Base-by-base conservation (phyloP, 2,113 vertebrate genomes). In the Pagrus major region DNA sequence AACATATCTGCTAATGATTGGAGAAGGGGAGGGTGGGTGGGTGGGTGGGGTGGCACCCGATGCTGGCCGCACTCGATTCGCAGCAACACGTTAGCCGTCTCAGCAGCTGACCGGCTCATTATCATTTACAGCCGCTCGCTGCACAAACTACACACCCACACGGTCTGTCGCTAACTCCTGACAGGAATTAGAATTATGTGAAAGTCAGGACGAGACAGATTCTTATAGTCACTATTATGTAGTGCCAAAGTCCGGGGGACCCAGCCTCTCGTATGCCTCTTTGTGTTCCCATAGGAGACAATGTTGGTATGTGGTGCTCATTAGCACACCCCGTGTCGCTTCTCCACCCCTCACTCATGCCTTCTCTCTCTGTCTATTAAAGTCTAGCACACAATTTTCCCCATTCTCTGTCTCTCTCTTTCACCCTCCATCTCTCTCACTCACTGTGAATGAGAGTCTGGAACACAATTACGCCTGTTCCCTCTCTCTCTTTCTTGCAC, bases 381-480 rank as follows among this genome's bases (percentile, higher is more conserved):
- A 89, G 81, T 76, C 90, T 49, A 77, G 83, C 72, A 88, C 83
- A 86, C 90, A 90, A 92, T 91, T 89, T 89, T 91, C 70, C 67
- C 71, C 73, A 85, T 86, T 87, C 81, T 82, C 54, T 58, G 58
- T 84, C 70, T 60, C 73, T 85, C 88, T 78, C 83, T 78, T 81
- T 86, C 87, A 76, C 83, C 74, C 78, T 84, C 90, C 70, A 65
- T 85, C 83, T 86, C 85, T 84, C 76, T 42, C 27, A 25, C 73
- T 76, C 82, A 46, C 76, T 84, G 51, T 84, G 76, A 88, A 88
- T 88, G 86, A 83, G 84, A 86, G 82, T 87, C 82, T 85, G 85
- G 85, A 88, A 91, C 90, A 88, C 90, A 91, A 91, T 93, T 88
- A 92, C 89, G 65, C 74, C 74, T 83, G 80, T 84, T 82, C 81